A percentile compares a stretch with the other conserved stretches of the same genome.
Conservation (phyloP, 2,888 invertebrate species). For the Eudasyphora cyanicolor region DNA sequence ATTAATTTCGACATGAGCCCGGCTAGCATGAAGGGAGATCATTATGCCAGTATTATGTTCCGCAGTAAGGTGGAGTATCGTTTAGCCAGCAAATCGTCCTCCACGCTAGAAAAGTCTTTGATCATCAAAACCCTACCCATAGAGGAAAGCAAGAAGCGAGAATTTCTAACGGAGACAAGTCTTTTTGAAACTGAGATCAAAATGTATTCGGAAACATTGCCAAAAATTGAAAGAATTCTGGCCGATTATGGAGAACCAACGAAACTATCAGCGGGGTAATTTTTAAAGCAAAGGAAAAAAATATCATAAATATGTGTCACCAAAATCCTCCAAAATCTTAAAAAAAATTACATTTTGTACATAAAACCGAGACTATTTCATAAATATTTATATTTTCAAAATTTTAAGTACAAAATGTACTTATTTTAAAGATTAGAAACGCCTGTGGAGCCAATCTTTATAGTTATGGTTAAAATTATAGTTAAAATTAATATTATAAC, state of each 20-base stretch:
- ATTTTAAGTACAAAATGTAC: too few species aligned
- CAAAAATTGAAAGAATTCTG: constrained; percentile 67
- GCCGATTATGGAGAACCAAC: constrained; percentile 65
- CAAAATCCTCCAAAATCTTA: too few species aligned
- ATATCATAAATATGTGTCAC: too few species aligned
- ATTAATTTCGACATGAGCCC: constrained; percentile 48
- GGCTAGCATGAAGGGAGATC: constrained; percentile 67
- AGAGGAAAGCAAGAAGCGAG: constrained; percentile 63
- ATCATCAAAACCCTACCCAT: constrained; percentile 68
- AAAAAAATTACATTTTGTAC: too few species aligned
- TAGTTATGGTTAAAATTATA: too few species aligned
- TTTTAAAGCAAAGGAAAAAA: not conserved
- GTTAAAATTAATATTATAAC: too few species aligned
- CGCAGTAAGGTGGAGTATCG: constrained; percentile 63
- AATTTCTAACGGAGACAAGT: constrained; percentile 56
- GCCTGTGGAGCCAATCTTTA: too few species aligned
- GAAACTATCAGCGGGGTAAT: constrained; percentile 58
- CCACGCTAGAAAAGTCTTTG: constrained; percentile 45
- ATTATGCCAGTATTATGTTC: constrained; percentile 70
- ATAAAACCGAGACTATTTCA: too few species aligned
- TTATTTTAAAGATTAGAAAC: too few species aligned
- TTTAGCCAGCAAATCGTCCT: not conserved
- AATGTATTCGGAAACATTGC: constrained; percentile 69
- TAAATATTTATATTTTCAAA: too few species aligned
- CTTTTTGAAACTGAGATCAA: constrained; percentile 69